A percentile compares a stretch with the other conserved stretches of the same genome.
phyloP scores from a whole-genome alignment of 2,113 vertebrate species.

The Festucalex cinctus region DNA sequence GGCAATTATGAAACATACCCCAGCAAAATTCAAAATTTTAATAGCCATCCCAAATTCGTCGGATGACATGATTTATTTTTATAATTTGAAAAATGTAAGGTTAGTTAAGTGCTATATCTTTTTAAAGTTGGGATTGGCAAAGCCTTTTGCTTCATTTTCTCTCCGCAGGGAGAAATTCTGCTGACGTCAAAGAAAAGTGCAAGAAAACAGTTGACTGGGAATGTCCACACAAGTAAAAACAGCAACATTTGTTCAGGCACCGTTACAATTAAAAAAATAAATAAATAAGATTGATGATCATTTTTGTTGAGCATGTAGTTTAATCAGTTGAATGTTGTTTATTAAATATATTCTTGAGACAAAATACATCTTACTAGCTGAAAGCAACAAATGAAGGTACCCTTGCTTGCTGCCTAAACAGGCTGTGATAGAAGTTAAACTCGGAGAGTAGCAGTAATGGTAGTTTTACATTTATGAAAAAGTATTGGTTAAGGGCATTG shows the following conservation, averaged over 20 bases:
- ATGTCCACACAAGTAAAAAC: neutral
- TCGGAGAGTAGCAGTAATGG: neutral
- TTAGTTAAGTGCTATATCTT: conserved; percentile 39
- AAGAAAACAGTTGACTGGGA: neutral
- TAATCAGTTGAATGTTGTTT: neutral
- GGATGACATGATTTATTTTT: conserved; percentile 22
- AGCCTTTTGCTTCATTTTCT: conserved; percentile 26
- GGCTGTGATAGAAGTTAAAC: neutral
- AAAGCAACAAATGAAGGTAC: neutral
- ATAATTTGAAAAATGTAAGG: conserved; percentile 17
- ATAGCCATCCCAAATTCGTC: conserved; percentile 24
- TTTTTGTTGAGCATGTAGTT: neutral
- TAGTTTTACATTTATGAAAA: neutral
- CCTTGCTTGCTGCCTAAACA: neutral
- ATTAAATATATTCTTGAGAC: neutral
- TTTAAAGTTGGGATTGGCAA: conserved; percentile 31
- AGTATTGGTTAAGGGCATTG: neutral
- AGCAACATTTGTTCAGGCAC: neutral
- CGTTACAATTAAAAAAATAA: neutral
- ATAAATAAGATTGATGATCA: no score
- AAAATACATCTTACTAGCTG: neutral
- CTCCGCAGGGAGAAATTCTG: conserved; percentile 7
- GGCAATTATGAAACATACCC: conserved; percentile 43
- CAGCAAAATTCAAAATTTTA: conserved; percentile 43
- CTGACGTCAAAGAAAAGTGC: neutral